phyloP scores from a whole-genome alignment of 2,113 vertebrate species.

The Mirounga angustirostris region DNA sequence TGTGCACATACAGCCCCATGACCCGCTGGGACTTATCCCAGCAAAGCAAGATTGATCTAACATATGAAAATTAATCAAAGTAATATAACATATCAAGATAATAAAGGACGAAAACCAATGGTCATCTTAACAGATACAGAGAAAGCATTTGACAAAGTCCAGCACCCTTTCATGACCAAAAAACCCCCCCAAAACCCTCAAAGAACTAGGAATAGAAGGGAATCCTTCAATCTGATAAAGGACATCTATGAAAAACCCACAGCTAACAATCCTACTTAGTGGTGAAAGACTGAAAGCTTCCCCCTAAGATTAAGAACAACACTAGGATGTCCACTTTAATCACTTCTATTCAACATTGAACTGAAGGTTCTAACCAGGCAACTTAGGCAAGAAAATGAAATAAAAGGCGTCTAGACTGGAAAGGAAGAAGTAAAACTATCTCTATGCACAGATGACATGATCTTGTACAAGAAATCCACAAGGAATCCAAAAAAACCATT shows the following conservation, averaged over 20 bases:
- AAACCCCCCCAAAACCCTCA: neutral
- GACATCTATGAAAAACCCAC: conserved; percentile 40
- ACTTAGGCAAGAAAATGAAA: conserved; percentile 49
- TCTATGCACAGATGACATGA: conserved; percentile 27
- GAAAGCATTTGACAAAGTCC: conserved; percentile 50
- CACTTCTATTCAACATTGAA: neutral
- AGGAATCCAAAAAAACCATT: neutral
- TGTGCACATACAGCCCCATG: neutral
- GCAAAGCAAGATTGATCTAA: neutral
- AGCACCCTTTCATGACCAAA: conserved; percentile 19
- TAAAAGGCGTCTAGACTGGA: conserved; percentile 11
- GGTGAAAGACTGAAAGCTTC: neutral
- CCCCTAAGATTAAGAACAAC: neutral
- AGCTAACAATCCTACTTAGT: neutral
- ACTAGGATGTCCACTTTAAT: neutral
- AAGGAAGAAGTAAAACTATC: conserved; percentile 10
- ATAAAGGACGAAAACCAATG: conserved; percentile 8
- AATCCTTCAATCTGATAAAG: conserved; percentile 19
- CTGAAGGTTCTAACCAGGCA: neutral
- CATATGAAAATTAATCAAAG: conserved; percentile 44
- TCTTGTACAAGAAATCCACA: neutral
- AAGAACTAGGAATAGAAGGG: neutral
- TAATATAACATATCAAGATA: neutral
- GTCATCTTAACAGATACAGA: conserved; percentile 27
- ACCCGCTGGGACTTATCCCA: conserved; percentile 21